Base-by-base conservation (phyloP, 37 sponge, comb jelly and placozoan genomes). In the Theonella swinhoei region DNA sequence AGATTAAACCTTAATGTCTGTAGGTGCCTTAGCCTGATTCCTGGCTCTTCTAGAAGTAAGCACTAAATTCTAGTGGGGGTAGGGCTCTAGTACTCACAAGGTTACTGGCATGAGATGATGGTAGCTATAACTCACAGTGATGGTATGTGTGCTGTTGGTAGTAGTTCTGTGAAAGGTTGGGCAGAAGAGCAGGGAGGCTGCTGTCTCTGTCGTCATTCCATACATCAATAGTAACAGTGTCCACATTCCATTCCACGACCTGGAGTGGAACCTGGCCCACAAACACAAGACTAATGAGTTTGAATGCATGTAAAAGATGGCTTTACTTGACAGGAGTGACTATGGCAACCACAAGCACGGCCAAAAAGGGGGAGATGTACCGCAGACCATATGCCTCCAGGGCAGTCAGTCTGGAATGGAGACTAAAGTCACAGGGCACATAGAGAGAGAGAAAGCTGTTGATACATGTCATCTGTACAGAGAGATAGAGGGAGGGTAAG, bases 371-470 rank as follows among this genome's bases (percentile, higher is more conserved):
- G 9, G 83, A 23, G 38, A 70, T 34, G 40, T 71, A 82, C 39
- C 83, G 62, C 39, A 82, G 73, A 24, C 83, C 83, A 72, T 82
- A 82, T 0, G 83, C 62, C 83, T 82, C 83, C 64, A 72, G 29
- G 4, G 83, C 31, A 23, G 83, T 58, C 74, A 82, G 71, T 54
- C 29, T 41, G 17, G 9, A 5, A 32, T 72, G 72, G 62, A 82
- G 32, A 39, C 41, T 62, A 74, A 82, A 82, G 72, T 82, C 83
- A 26, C 72, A 82, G 36, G 83, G 83, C 20, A 73, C 62, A 62
- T 82, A 82, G n/a, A 82, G 39, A 23, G 83, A 72, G 9, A 72
- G 60, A 23, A 14, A 22, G 37, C 83, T 82, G 9, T 26, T 63
- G n/a, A 82, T 71, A 72, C 83, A 82, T 22, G 28, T 38, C 83